These are phyloP conservation scores for Parnassius smintheus DNA, from an alignment of 2,888 invertebrate species.

Conservation along the genomic window DNA sequence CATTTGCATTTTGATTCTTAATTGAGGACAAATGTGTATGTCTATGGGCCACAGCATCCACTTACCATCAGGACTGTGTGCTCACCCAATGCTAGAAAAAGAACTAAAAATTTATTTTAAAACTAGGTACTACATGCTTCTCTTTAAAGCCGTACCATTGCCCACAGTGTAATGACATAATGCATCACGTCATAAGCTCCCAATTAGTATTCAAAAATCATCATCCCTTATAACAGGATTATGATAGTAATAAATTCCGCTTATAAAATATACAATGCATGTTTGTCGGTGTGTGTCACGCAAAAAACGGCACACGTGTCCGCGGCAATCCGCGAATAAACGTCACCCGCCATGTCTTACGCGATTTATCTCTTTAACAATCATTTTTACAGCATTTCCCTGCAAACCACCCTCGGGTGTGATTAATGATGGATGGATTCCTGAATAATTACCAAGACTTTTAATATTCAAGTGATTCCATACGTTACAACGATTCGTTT, in stretches of 20 bases:
- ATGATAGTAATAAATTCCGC: conserved; percentile 52
- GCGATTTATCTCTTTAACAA: conserved; percentile 80
- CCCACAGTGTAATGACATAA: too few relatives aligned
- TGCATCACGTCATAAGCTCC: neutral
- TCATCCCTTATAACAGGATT: conserved; percentile 46
- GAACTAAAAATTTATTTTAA: too few relatives aligned
- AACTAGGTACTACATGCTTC: too few relatives aligned
- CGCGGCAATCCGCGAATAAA: conserved; percentile 56
- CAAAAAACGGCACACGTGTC: conserved; percentile 49
- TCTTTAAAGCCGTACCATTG: too few relatives aligned
- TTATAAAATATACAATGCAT: conserved; percentile 49
- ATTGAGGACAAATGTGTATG: too few relatives aligned
- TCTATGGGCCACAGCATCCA: too few relatives aligned
- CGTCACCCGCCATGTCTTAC: conserved; percentile 68
- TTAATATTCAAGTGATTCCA: conserved; percentile 80
- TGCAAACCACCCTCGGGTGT: conserved; percentile 66
- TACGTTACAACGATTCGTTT: conserved; percentile 36
- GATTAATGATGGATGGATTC: conserved; percentile 82
- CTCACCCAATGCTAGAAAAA: too few relatives aligned
- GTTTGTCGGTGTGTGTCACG: conserved; percentile 45
- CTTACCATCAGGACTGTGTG: too few relatives aligned
- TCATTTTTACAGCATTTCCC: conserved; percentile 77
- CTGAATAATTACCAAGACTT: conserved; percentile 82
- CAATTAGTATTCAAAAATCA: conserved; percentile 53
- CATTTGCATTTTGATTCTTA: too few relatives aligned